Evolutionary conservation across 2,888 invertebrate species (phyloP).

Genomic region (Phyllotreta cruciferae): DNA sequence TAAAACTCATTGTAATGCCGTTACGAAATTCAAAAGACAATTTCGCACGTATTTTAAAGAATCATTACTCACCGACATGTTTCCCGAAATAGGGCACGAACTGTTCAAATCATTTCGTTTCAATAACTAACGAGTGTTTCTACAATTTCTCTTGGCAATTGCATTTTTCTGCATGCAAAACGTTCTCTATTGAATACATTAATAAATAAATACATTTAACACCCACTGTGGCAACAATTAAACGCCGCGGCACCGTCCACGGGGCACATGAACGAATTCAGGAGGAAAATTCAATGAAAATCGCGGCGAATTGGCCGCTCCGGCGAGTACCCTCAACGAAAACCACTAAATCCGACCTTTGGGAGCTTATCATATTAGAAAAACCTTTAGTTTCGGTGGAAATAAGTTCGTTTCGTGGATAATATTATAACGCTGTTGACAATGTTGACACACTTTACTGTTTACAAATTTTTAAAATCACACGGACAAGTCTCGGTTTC

Average conservation of each 20-base stretch:
- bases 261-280: conserved; percentile 37
- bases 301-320: conserved; percentile 9
- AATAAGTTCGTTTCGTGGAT: conserved; percentile 28
- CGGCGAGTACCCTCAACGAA: conserved; percentile 6
- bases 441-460: conserved; percentile 39
- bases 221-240: conserved; percentile 41
- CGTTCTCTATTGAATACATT: conserved; percentile 42
- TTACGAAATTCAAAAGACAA: not conserved
- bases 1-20: conserved; percentile 1
- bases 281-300: conserved; percentile 33
- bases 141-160: conserved; percentile 35
- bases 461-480: conserved; percentile 37
- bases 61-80: conserved; percentile 25
- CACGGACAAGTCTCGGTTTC: conserved; percentile 13
- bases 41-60: not conserved
- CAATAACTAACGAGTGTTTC: conserved; percentile 31
- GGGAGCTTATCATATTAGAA: conserved; percentile 17
- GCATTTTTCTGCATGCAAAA: conserved; percentile 38
- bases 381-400: conserved; percentile 32
- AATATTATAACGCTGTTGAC: conserved; percentile 36
- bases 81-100: conserved; percentile 1
- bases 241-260: conserved; percentile 32
- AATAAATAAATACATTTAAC: conserved; percentile 45
- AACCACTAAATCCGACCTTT: conserved; percentile 27
- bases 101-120: conserved; percentile 22